These are phyloP conservation scores for Vanacampus margaritifer DNA, from an alignment of 2,113 vertebrate species.

Conservation along the genomic window DNA sequence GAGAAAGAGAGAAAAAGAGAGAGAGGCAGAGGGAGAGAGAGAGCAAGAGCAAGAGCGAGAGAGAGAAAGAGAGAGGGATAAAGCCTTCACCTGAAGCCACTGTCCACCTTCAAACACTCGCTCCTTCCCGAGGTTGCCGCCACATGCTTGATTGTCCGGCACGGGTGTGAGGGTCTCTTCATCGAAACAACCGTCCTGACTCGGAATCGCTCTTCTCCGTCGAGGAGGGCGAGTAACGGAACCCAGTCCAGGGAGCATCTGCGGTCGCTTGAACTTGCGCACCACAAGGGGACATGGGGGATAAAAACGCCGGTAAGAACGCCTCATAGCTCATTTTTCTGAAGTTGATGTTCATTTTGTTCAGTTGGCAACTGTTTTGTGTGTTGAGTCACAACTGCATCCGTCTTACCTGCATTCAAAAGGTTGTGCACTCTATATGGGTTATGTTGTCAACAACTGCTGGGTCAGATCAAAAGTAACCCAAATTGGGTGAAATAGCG, in stretches of 20 bases:
- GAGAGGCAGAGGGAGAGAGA: background rate
- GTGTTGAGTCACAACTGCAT: background rate
- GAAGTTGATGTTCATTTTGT: background rate
- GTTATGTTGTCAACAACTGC: background rate
- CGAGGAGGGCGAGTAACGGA: background rate
- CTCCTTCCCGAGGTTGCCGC: background rate
- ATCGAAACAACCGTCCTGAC: slow-evolving; percentile 27
- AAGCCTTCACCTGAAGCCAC: slow-evolving; percentile 35
- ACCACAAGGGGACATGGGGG: slow-evolving; percentile 62
- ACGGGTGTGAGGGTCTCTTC: background rate
- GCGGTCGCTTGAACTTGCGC: slow-evolving; percentile 37
- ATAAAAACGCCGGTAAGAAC: slow-evolving; percentile 70
- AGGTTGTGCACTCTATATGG: background rate
- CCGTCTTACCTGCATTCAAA: background rate
- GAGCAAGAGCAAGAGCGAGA: too few relatives aligned
- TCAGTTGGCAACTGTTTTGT: background rate
- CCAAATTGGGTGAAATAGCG: too few relatives aligned
- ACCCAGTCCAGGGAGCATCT: background rate
- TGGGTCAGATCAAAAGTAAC: too few relatives aligned
- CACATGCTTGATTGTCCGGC: slow-evolving; percentile 1
- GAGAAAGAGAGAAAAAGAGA: background rate
- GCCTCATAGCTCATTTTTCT: slow-evolving; percentile 16
- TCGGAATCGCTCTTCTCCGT: background rate
- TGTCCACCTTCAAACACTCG: slow-evolving; percentile 24
- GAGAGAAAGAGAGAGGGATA: too few relatives aligned